Conservation (phyloP, 2,113 vertebrate genomes). For the Phalacrocorax aristotelis region DNA sequence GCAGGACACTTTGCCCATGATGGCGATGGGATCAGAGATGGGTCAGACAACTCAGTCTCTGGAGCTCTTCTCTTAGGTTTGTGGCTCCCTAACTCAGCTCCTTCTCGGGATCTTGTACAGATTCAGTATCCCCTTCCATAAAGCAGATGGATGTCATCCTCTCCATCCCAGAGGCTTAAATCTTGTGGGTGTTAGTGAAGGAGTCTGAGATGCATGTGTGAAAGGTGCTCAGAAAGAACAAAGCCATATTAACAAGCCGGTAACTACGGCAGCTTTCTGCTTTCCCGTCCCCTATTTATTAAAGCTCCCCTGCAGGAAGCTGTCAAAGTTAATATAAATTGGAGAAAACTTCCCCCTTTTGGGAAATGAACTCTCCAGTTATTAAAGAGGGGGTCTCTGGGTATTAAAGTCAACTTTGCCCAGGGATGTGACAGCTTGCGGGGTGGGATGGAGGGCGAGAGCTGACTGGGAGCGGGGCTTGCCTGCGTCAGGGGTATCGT, state of each 20-base stretch:
- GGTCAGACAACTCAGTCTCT: not conserved
- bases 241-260: not conserved
- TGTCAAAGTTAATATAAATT: not conserved
- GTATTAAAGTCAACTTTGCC: not conserved
- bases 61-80: not conserved
- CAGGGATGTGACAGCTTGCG: not conserved
- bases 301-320: not conserved
- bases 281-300: not conserved
- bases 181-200: not conserved
- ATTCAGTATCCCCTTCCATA: not conserved
- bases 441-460: not conserved
- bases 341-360: not conserved
- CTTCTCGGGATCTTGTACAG: not conserved
- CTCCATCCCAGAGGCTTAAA: not conserved
- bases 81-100: not conserved
- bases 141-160: not conserved
- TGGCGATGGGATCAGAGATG: not conserved
- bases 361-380: not conserved
- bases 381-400: not conserved
- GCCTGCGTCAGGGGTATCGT: accelerated
- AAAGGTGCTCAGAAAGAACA: not conserved
- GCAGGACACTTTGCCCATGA: not conserved
- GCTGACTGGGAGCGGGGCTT: not conserved
- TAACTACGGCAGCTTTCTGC: not conserved
- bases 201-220: not conserved